Evolutionary conservation across 2,113 vertebrate species (phyloP).

Genomic region (Mirounga angustirostris): DNA sequence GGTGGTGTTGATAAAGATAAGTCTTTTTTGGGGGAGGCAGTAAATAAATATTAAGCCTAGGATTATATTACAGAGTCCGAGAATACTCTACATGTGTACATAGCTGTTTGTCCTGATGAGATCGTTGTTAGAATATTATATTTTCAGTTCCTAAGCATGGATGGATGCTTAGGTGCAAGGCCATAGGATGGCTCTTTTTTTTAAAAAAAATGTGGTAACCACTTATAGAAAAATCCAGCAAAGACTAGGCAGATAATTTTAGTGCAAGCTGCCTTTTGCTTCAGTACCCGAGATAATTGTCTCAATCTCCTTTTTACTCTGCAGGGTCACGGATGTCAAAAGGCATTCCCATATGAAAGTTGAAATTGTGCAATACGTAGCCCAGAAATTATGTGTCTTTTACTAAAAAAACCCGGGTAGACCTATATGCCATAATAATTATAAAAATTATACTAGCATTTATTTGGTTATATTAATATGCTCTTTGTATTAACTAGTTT

Average conservation of each 20-base stretch:
- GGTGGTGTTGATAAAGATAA: conserved; percentile 40
- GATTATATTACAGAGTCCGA: conserved; percentile 31
- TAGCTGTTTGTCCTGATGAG: conserved; percentile 49
- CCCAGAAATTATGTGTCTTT: conserved; percentile 82
- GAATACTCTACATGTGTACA: conserved; percentile 19
- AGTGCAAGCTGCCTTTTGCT: conserved; percentile 82
- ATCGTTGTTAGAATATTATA: conserved; percentile 64
- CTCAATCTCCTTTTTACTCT: conserved; percentile 83
- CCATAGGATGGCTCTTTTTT: conserved; percentile 49
- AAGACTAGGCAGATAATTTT: conserved; percentile 83
- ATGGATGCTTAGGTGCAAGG: conserved; percentile 65
- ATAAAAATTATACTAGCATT: conserved; percentile 83
- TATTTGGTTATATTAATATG: conserved; percentile 84
- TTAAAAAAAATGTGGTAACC: conserved; percentile 32
- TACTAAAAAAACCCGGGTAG: conserved; percentile 69
- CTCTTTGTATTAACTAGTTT: conserved; percentile 85
- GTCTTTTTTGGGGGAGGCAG: conserved; percentile 3
- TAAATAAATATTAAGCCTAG: conserved; percentile 52
- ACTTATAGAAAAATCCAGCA: conserved; percentile 80
- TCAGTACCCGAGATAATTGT: conserved; percentile 83
- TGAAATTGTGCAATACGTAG: conserved; percentile 78
- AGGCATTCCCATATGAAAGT: conserved; percentile 82
- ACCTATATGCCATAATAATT: conserved; percentile 83
- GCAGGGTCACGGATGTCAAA: conserved; percentile 84
- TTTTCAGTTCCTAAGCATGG: conserved; percentile 71